A percentile compares a stretch with the other conserved stretches of the same genome.
Evolutionary conservation across 1,140 invertebrate genomes (phyloP).

Genomic region (Formica selysi): DNA sequence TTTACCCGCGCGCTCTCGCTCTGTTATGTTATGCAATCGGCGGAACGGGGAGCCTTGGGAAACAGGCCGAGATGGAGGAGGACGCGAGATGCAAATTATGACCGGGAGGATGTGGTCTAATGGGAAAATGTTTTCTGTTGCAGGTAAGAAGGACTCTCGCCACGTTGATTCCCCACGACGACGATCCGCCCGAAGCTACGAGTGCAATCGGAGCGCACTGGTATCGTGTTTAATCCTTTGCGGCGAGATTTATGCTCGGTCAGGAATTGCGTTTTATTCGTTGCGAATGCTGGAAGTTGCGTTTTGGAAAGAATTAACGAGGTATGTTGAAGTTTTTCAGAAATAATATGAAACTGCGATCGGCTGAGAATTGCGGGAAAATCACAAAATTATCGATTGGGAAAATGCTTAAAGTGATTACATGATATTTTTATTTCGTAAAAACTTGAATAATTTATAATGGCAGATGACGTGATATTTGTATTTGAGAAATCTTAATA

Average conservation of each 20-base stretch:
- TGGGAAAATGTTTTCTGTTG: conserved; percentile 69
- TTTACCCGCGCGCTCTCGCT: conserved; percentile 19
- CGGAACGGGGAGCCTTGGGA: conserved; percentile 39
- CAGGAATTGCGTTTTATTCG: conserved; percentile 10
- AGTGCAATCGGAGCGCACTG: conserved; percentile 44
- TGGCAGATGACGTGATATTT: not conserved
- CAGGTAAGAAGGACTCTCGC: conserved; percentile 61
- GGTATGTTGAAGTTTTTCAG: not conserved
- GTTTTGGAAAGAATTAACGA: not conserved
- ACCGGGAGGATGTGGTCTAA: conserved; percentile 50
- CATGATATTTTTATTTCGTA: not conserved
- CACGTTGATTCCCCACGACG: conserved; percentile 30
- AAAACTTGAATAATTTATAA: not conserved
- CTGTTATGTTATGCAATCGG: conserved; percentile 46
- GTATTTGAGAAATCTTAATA: not conserved
- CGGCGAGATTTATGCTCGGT: conserved; percentile 28
- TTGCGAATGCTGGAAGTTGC: conserved; percentile 2
- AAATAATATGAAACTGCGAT: no score
- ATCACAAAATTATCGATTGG: not conserved
- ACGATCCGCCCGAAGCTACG: conserved; percentile 27
- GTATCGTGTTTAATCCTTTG: conserved; percentile 36
- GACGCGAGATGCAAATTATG: conserved; percentile 62
- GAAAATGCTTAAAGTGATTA: not conserved
- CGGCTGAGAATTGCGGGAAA: not conserved
- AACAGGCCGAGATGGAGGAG: conserved; percentile 47